Conservation (phyloP, 2,888 invertebrate species). For the Reticulitermes lucifugus region DNA sequence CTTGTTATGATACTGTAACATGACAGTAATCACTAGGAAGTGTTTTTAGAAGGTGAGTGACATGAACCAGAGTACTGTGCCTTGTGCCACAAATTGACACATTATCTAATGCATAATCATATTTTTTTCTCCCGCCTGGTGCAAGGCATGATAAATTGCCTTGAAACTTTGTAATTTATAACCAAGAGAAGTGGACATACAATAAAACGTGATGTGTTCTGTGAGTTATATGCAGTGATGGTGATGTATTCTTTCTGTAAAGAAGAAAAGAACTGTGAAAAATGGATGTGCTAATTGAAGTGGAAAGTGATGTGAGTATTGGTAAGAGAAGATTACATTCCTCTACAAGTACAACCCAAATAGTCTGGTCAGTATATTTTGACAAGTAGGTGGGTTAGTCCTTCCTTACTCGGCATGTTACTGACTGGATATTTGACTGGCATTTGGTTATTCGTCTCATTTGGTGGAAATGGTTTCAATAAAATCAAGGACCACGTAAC, state of each 20-base stretch:
- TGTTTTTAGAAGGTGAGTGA: conserved; percentile 14
- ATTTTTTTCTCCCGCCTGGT: conserved; percentile 5
- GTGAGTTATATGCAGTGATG: conserved; percentile 7
- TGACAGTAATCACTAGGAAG: background rate
- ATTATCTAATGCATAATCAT: background rate
- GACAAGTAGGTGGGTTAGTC: background rate
- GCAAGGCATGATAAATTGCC: conserved; percentile 25
- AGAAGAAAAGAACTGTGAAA: background rate
- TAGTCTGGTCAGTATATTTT: background rate
- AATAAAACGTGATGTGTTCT: background rate
- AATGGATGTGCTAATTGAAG: background rate
- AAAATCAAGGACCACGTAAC: conserved; percentile 22
- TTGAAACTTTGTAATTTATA: background rate
- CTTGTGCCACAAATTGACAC: conserved; percentile 33
- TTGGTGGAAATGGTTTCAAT: conserved; percentile 37
- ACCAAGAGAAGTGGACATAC: background rate
- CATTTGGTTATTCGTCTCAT: conserved; percentile 24
- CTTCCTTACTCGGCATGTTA: background rate
- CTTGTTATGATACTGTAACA: background rate
- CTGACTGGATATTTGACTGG: background rate
- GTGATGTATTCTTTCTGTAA: conserved; percentile 6
- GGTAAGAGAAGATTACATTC: conserved; percentile 20
- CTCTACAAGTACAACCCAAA: conserved; percentile 17
- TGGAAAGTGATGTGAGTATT: background rate
- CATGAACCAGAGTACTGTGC: conserved; percentile 24